Evolutionary conservation across 2,888 invertebrate species (phyloP).

Genomic region (Thereva nobilitata): DNA sequence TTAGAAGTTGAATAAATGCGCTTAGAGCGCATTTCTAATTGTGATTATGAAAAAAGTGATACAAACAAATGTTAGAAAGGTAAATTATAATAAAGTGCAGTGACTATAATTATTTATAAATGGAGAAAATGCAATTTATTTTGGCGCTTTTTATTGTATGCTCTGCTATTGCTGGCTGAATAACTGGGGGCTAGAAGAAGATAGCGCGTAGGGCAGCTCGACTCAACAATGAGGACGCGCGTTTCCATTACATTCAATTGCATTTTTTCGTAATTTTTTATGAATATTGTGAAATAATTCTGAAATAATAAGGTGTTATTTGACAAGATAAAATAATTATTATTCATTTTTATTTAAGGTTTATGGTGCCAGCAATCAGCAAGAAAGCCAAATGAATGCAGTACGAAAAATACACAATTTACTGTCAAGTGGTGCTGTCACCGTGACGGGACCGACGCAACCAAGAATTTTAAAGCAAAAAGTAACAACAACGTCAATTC

Average conservation of each 20-base stretch:
- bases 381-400: slow-evolving; percentile 53
- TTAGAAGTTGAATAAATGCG: slow-evolving; percentile 35
- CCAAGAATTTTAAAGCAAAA: slow-evolving; percentile 56
- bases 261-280: slow-evolving; percentile 3
- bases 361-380: slow-evolving; percentile 39
- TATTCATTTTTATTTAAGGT: slow-evolving; percentile 38
- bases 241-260: neutral
- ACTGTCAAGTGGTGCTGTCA: slow-evolving; percentile 57
- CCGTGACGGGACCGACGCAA: slow-evolving; percentile 57
- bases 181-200: slow-evolving; percentile 13
- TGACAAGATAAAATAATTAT: neutral
- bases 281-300: slow-evolving; percentile 13
- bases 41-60: slow-evolving; percentile 43
- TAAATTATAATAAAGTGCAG: slow-evolving; percentile 38
- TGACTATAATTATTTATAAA: slow-evolving; percentile 19
- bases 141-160: slow-evolving; percentile 34
- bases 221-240: slow-evolving; percentile 39
- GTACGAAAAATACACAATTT: slow-evolving; percentile 58
- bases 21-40: slow-evolving; percentile 32
- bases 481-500: slow-evolving; percentile 44
- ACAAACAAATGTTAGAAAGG: slow-evolving; percentile 43
- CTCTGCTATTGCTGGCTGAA: slow-evolving; percentile 17
- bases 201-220: slow-evolving; percentile 26
- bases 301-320: neutral
- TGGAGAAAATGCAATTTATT: slow-evolving; percentile 25